Conservation (phyloP, 2,888 invertebrate genomes). For the Sinotaia quadrata region DNA sequence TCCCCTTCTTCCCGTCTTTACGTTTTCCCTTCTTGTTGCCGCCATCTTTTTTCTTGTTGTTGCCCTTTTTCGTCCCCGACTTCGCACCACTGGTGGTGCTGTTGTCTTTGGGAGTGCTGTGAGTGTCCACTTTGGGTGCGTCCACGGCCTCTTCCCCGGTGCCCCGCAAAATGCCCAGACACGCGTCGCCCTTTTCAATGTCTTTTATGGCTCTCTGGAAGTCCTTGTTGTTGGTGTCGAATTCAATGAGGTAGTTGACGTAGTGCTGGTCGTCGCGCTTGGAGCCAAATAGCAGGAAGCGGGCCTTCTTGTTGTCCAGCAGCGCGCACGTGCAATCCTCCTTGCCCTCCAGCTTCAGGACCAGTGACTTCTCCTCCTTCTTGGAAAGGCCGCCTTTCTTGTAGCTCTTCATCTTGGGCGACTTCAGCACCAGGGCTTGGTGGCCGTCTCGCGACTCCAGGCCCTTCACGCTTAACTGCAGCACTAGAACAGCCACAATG, state of each 20-base stretch:
- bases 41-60: background rate
- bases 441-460: slow-evolving; percentile 29
- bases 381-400: slow-evolving; percentile 37
- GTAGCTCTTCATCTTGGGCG: slow-evolving; percentile 41
- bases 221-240: slow-evolving; percentile 38
- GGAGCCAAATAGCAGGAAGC: slow-evolving; percentile 47
- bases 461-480: slow-evolving; percentile 37
- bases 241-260: slow-evolving; percentile 41
- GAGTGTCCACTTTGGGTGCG: background rate
- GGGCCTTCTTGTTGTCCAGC: slow-evolving; percentile 34
- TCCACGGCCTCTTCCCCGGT: slow-evolving; percentile 4
- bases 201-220: slow-evolving; percentile 45
- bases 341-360: slow-evolving; percentile 39
- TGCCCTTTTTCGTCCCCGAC: too few species aligned
- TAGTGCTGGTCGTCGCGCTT: slow-evolving; percentile 36
- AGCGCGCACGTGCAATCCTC: slow-evolving; percentile 41
- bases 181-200: slow-evolving; percentile 45
- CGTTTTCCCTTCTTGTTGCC: slow-evolving; percentile 21
- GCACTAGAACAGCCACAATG: slow-evolving; percentile 31
- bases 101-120: slow-evolving; percentile 24
- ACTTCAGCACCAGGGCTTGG: slow-evolving; percentile 37
- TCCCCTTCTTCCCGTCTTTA: slow-evolving; percentile 23
- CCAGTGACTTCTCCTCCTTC: slow-evolving; percentile 34
- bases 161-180: slow-evolving; percentile 36
- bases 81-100: too few species aligned